These are phyloP conservation scores for Lepus americanus DNA, from an alignment of 2,113 vertebrate genomes.

Conservation along the genomic window DNA sequence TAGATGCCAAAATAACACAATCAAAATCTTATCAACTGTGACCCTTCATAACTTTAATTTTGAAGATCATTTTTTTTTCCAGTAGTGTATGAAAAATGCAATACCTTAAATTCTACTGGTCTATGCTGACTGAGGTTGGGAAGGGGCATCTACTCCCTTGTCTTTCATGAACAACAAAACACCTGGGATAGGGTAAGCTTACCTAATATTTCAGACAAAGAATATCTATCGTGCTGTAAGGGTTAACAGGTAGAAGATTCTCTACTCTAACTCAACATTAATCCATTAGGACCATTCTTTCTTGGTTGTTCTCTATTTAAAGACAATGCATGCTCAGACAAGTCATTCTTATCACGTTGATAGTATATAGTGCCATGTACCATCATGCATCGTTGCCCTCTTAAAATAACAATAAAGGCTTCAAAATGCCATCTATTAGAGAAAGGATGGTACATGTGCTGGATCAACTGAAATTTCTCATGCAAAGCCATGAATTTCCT, in stretches of 20 bases:
- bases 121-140: not conserved
- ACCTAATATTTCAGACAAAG: constrained; percentile 28
- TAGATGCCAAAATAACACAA: constrained; percentile 23
- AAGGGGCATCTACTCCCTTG: not conserved
- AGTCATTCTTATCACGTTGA: constrained; percentile 39
- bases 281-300: constrained; percentile 43
- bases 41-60: constrained; percentile 47
- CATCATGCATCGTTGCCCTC: not conserved
- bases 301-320: constrained; percentile 31
- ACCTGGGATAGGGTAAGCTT: not conserved
- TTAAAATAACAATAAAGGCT: constrained; percentile 41
- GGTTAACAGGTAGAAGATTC: constrained; percentile 31
- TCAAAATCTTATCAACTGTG: not conserved
- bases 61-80: not conserved
- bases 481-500: not conserved
- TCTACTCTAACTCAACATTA: constrained; percentile 16
- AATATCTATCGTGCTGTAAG: not conserved
- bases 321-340: not conserved
- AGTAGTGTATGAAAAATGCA: not conserved
- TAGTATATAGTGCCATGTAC: not conserved
- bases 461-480: not conserved
- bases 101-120: not conserved
- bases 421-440: constrained; percentile 5
- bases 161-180: constrained; percentile 20
- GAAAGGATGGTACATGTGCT: not conserved